Base-by-base conservation (phyloP, 2,113 vertebrate species). In the Engraulis encrasicolus region DNA sequence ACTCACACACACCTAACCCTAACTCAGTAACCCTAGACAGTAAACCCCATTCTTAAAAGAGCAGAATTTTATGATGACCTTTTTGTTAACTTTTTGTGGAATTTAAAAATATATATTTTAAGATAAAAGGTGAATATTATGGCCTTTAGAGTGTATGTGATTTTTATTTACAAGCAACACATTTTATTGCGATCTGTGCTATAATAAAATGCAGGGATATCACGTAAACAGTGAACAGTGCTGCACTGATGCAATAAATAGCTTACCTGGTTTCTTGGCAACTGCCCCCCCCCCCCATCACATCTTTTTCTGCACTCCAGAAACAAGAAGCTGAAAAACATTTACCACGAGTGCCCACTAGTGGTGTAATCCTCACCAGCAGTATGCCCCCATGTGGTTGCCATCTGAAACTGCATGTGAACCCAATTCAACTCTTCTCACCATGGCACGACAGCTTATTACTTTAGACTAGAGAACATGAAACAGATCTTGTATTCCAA, bases 161-260 rank as follows among this genome's bases (percentile, higher is more conserved):
- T 5, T 23, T 36, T 9, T 11, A 34, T 74, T 34, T 74, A 34
- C 27, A 58, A 20, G 23, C 20, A 66, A 27, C n/a, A 27, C 34
- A 34, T 58, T 74, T 34, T 34, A 74, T 12, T 14, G 23, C 14
- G 54, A 58, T 74, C 34, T 74, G 66, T 74, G 23, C 34, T 31
- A 17, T 11, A 74, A 74, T 74, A 74, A n/a, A 74, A 74, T 5
- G 12, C 31, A 31, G 23, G 34, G 27, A 66, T 7, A 58, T 58
- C 54, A 58, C 23, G 23, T n/a, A 66, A 23, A 66, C 9, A 23
- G 4, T 34, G n/a, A n/a, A 34, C 66, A 23, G 54, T n/a, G 4
- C 54, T n/a, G 20, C 54, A 58, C 54, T n/a, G 54, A 58, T 58
- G 20, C 54, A 74, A 12, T 34, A 74, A 74, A 74, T 74, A 74